Base-by-base conservation (phyloP, 2,797 vertebrate genomes). In the Gadopsis marmoratus region DNA sequence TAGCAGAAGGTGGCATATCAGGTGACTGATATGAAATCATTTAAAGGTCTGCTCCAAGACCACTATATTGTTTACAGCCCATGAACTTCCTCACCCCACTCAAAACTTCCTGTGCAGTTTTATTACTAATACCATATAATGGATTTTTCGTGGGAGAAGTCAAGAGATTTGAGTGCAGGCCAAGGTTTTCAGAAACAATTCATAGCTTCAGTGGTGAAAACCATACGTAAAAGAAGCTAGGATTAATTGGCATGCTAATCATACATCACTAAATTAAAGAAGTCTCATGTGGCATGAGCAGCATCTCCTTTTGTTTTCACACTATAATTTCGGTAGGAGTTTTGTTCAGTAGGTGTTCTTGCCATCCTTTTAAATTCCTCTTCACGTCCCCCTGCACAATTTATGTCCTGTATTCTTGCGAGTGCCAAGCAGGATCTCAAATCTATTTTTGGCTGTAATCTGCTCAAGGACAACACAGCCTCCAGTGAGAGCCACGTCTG, bases 361-460 rank as follows among this genome's bases (percentile, higher is more conserved):
- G 5, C 14, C 12, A 50, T 70, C 48, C 33, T 73, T 80, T 39
- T 67, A 11, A 71, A 10, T 43, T 43, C 26, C 17, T 75, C 26
- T 33, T 60, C 50, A 54, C 16, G 7, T 55, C 41, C 37, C n/a
- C 17, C n/a, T 59, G 31, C 54, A 74, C 29, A 58, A 23, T 37
- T 51, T 1, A 29, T 48, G 29, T 69, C 48, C 29, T 29, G 51
- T 72, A 71, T 43, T 43, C 5, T 51, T 70, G 33, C 3, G 9
- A 41, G 66, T 0, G 10, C 62, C 61, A 61, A 60, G 59, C 67
- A 50, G 35, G 43, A 73, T 82, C 76, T 61, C 41, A 60, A 43
- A 74, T 88, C 86, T 91, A 91, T 91, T 88, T 88, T 81, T 66
- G 54, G 79, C 64, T 78, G 60, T 89, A 82, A 88, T 89, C 62